Evolutionary conservation across 2,797 vertebrate species (phyloP).

Genomic region (Catharus ustulatus): DNA sequence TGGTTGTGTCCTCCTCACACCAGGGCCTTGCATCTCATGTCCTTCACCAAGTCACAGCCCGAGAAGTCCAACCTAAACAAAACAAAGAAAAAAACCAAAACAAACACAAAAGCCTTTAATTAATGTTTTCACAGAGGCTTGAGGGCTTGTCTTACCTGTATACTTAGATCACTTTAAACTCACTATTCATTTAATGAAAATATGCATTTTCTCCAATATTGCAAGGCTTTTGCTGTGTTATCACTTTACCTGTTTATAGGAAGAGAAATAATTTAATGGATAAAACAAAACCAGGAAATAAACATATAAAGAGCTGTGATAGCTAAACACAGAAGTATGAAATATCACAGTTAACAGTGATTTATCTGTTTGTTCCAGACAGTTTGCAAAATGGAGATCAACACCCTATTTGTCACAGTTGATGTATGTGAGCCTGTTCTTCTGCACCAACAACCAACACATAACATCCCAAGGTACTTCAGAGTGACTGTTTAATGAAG

Average conservation of each 20-base stretch:
- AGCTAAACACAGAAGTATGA: neutral
- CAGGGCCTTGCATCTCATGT: accelerated
- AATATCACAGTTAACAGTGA: neutral
- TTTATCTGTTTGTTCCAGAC: conserved; percentile 48
- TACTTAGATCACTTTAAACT: neutral
- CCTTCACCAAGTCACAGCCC: neutral
- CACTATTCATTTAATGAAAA: neutral
- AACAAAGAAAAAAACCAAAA: neutral
- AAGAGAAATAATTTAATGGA: neutral
- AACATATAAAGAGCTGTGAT: neutral
- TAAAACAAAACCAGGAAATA: neutral
- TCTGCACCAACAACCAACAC: conserved; percentile 63
- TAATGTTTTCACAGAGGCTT: neutral
- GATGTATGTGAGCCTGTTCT: conserved; percentile 62
- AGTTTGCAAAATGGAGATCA: conserved; percentile 70
- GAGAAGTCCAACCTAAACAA: neutral
- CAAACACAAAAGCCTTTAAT: neutral
- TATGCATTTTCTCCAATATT: too few species aligned
- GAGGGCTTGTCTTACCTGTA: neutral
- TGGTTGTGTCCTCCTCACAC: neutral
- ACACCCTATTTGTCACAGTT: conserved; percentile 62
- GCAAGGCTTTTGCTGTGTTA: neutral
- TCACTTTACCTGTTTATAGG: neutral
- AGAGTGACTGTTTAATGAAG: neutral
- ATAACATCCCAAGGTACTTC: conserved; percentile 26